Percentiles rank a stretch among this genome's conserved stretches.
Evolutionary conservation across 2,888 invertebrate species (phyloP).

Genomic region (Thereva unica): DNA sequence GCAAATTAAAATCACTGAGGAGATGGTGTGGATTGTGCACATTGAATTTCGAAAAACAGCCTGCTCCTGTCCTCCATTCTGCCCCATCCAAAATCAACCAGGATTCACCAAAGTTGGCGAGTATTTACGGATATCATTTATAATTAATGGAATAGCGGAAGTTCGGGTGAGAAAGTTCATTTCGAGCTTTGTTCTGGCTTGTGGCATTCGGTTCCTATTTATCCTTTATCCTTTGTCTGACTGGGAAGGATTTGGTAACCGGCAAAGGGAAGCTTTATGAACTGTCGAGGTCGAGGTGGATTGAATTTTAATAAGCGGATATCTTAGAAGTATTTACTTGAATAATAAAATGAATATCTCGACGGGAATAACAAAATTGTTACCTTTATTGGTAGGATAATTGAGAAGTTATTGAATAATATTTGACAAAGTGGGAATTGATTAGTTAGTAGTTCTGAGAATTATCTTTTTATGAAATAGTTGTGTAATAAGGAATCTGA

Average conservation of each 20-base stretch:
- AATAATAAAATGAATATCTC: no score
- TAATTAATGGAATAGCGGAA: constrained; percentile 38
- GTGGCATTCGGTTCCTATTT: constrained; percentile 34
- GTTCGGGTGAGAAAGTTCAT: constrained; percentile 22
- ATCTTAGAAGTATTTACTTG: constrained; percentile 25
- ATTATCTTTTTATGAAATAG: no score
- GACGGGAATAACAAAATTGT: no score
- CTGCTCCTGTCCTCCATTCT: background rate
- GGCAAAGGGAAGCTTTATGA: constrained; percentile 29
- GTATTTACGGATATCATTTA: constrained; percentile 42
- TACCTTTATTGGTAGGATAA: no score
- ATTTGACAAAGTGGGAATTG: no score
- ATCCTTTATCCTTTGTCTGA: constrained; percentile 35
- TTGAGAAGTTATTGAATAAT: no score
- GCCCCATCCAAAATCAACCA: constrained; percentile 22
- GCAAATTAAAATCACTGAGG: constrained; percentile 40
- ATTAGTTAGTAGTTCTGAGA: no score
- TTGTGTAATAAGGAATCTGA: no score
- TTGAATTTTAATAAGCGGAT: constrained; percentile 29
- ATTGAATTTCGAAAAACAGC: constrained; percentile 16
- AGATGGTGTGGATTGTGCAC: constrained; percentile 35
- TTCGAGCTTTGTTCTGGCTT: constrained; percentile 14
- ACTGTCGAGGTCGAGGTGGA: constrained; percentile 25
- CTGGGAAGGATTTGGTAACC: constrained; percentile 19
- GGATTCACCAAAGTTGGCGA: constrained; percentile 38